Base-by-base conservation (phyloP, 2,888 invertebrate genomes). In the Eristalis intricaria region DNA sequence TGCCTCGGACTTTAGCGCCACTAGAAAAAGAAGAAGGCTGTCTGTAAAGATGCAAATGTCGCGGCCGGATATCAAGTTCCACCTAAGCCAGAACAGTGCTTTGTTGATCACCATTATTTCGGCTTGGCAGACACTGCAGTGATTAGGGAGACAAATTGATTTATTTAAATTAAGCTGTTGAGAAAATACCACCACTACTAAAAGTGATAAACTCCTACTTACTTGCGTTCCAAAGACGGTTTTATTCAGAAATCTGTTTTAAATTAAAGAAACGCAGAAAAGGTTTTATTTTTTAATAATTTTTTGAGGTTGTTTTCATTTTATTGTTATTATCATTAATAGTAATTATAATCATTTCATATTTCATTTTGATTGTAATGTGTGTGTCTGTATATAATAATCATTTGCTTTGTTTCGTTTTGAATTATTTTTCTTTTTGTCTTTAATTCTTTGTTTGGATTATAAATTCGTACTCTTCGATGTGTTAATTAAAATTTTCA, bases 401-500 rank as follows among this genome's bases (percentile, higher is more conserved):
- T 80, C 43, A 50, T 84, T 73, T 73, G 66, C 73, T 63, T 74
- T 70, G 1, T 75, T 69, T 63, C 38, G 13, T 66, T 84, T 73
- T 76, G 50, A 69, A 40, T 79, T 66, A 61, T 8, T 23, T 23
- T 23, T 60, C 4, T 26, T 60, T 60, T 60, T 60, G 11, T 60
- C 23, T 32, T 60, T 23, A 23, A 64, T 80, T 75, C 22, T 77
- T 77, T 87, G 58, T 43, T 81, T 81, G 84, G 88, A 84, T 88
- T 84, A 88, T 88, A 88, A 88, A 88, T 88, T 88, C 88, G 88
- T 88, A 88, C 88, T 88, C 88, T 88, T 88, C 88, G 88, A 88
- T 88, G 88, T 88, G 87, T 84, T 84, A 74, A 88, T 88, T 84
- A 81, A n/a, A 88, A 61, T 84, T 81, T 60, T 84, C 84, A 74